These are phyloP conservation scores for Belgica antarctica DNA, from an alignment of 2,888 invertebrate species.

Conservation along the genomic window DNA sequence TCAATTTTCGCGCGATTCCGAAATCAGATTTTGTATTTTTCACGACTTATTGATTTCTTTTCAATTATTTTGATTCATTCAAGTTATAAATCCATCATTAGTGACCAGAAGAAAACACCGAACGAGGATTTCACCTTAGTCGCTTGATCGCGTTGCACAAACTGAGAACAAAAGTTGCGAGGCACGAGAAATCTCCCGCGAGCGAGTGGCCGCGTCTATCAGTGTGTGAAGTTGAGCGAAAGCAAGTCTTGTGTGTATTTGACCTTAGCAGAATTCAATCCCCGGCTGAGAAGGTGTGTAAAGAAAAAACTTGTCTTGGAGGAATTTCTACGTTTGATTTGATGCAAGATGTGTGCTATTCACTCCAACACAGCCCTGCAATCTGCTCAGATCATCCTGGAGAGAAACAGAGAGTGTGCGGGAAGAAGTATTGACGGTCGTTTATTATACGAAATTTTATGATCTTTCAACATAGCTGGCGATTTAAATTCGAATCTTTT, in stretches of 20 bases:
- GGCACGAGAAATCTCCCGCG: neutral
- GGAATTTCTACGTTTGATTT: conserved; percentile 2
- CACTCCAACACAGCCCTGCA: too few species aligned
- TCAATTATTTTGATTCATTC: neutral
- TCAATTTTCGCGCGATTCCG: neutral
- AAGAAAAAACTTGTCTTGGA: conserved; percentile 32
- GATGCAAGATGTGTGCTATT: neutral
- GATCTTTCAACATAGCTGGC: conserved; percentile 30
- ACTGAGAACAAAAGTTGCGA: conserved; percentile 11
- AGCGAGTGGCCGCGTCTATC: too few species aligned
- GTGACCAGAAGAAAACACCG: conserved; percentile 5
- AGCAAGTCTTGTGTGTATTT: conserved; percentile 29
- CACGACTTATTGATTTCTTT: neutral
- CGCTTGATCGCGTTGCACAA: conserved; percentile 38
- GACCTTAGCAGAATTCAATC: conserved; percentile 8
- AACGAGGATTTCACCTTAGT: conserved; percentile 38
- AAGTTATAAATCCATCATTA: neutral
- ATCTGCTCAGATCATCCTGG: too few species aligned
- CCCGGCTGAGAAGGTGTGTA: neutral
- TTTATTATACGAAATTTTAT: conserved; percentile 24
- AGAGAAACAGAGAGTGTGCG: too few species aligned
- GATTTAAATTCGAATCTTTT: conserved; percentile 26
- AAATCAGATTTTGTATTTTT: neutral
- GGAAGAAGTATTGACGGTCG: neutral
- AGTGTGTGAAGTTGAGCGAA: neutral